phyloP scores from a whole-genome alignment of 2,113 vertebrate species.

The Felis chaus region DNA sequence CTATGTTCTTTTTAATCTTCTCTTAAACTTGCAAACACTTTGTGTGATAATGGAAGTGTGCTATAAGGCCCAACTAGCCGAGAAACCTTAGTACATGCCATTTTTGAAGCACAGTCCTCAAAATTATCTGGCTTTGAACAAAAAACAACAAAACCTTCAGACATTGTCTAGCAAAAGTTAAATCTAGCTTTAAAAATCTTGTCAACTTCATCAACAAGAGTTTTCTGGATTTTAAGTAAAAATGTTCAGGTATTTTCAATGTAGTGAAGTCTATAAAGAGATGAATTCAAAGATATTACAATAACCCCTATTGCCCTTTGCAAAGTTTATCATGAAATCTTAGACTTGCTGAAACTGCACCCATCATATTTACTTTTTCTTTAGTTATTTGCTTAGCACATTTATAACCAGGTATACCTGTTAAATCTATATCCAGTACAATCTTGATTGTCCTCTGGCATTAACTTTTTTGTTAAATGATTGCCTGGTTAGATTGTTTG shows the following conservation, averaged over 20 bases:
- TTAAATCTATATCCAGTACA: neutral
- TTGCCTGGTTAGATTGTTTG: neutral
- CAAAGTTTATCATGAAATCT: neutral
- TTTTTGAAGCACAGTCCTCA: neutral
- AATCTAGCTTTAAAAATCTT: neutral
- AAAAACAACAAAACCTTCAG: neutral
- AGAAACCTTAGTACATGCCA: neutral
- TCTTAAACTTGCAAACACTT: neutral
- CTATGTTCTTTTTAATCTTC: neutral
- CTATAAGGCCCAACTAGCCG: neutral
- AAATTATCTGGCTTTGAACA: neutral
- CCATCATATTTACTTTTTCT: neutral
- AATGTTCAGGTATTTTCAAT: neutral
- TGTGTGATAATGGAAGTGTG: neutral
- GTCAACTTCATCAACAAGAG: neutral
- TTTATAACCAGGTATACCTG: neutral
- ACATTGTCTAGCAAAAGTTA: neutral
- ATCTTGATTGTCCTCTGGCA: neutral
- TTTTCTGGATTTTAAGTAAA: neutral
- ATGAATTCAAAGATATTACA: neutral
- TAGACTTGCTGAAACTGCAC: neutral
- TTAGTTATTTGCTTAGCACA: neutral
- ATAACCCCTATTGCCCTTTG: neutral
- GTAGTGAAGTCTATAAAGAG: neutral
- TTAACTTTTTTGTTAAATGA: neutral